Evolutionary conservation across 2,888 invertebrate species (phyloP).

Genomic region (Mylabris sibirica): DNA sequence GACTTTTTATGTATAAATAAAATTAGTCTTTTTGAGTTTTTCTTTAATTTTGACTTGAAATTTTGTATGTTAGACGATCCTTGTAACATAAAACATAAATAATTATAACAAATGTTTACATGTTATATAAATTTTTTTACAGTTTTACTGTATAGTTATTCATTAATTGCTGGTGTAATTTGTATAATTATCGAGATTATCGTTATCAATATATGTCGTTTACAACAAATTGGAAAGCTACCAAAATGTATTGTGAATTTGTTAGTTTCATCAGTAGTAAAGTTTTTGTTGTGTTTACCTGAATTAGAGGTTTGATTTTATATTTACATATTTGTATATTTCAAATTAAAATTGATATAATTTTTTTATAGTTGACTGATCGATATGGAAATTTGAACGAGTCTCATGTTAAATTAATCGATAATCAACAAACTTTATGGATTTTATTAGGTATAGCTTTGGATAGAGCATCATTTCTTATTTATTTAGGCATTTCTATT

Average conservation of each 20-base stretch:
- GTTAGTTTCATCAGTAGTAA: constrained; percentile 47
- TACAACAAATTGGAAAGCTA: constrained; percentile 43
- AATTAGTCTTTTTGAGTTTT: too few relatives aligned
- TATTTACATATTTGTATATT: constrained; percentile 1
- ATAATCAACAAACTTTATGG: constrained; percentile 52
- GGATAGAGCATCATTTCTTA: constrained; percentile 52
- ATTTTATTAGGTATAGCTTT: constrained; percentile 51
- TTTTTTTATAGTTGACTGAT: constrained; percentile 46
- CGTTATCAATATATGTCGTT: constrained; percentile 54
- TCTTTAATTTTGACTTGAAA: too few relatives aligned
- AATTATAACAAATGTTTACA: too few relatives aligned
- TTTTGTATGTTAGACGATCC: too few relatives aligned
- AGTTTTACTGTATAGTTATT: constrained; percentile 54
- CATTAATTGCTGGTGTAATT: constrained; percentile 47
- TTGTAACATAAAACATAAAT: too few relatives aligned
- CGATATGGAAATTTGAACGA: constrained; percentile 50
- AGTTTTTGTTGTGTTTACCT: constrained; percentile 50
- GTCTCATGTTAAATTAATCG: constrained; percentile 36
- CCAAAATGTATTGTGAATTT: constrained; percentile 49
- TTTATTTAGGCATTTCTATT: constrained; percentile 44
- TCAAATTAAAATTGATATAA: neutral
- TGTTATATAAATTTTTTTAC: constrained; percentile 5
- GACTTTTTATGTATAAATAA: too few relatives aligned
- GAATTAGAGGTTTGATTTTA: constrained; percentile 47
- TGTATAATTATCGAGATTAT: constrained; percentile 50